These are phyloP conservation scores for Torymus tubicola DNA, from an alignment of 2,888 invertebrate genomes.

Conservation along the genomic window DNA sequence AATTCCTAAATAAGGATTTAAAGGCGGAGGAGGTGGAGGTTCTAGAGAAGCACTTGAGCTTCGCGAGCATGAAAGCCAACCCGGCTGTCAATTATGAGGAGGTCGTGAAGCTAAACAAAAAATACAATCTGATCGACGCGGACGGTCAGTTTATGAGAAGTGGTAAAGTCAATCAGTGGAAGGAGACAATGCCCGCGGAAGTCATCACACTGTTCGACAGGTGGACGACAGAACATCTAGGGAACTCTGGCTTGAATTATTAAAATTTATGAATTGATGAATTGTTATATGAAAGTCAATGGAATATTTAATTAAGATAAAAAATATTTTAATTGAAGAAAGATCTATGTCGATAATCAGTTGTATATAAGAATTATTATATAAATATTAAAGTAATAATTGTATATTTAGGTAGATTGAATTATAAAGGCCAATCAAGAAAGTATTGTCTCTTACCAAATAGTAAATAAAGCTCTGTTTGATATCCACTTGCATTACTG, in stretches of 20 bases:
- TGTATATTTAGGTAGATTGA: too few relatives aligned
- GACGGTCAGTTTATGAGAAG: conserved; percentile 77
- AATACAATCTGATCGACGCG: conserved; percentile 63
- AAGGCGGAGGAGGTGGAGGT: conserved; percentile 76
- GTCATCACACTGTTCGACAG: conserved; percentile 76
- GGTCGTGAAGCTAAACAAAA: conserved; percentile 70
- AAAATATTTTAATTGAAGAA: too few relatives aligned
- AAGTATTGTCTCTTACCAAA: too few relatives aligned
- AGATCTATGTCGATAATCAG: too few relatives aligned
- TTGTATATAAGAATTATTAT: too few relatives aligned
- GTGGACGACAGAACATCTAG: conserved; percentile 73
- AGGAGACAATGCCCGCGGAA: conserved; percentile 71
- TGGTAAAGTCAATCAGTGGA: conserved; percentile 77
- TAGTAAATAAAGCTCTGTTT: too few relatives aligned
- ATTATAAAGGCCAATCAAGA: too few relatives aligned
- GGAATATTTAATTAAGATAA: too few relatives aligned
- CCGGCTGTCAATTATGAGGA: conserved; percentile 78
- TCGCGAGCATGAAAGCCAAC: conserved; percentile 80
- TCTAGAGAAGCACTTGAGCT: conserved; percentile 79
- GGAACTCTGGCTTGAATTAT: conserved; percentile 60
- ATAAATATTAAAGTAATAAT: too few relatives aligned
- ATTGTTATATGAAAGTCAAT: too few relatives aligned
- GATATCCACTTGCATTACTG: too few relatives aligned
- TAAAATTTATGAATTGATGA: neutral
- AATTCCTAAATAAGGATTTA: conserved; percentile 77